Evolutionary conservation across 1,140 invertebrate species (phyloP), one percentile per base, ranked within the genome.

Genomic region (Lutraria rhynchaena): DNA sequence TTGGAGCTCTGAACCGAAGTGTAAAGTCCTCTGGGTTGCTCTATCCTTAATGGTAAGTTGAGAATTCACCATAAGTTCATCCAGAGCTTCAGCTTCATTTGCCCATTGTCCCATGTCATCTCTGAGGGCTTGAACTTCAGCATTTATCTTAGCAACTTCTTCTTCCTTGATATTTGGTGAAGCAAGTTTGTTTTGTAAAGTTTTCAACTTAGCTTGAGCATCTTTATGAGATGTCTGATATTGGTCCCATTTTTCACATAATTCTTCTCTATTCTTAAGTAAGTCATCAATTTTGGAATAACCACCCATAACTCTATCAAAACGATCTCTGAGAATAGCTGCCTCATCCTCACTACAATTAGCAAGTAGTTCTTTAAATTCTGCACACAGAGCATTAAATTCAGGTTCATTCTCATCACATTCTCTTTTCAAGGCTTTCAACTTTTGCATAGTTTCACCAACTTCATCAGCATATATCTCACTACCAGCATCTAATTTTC

Each of bases 161-260:
- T 89, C 87, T 51, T 90, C 87, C 57, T 93, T 57, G 94, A 94
- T 92, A 95, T 96, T 82, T 93, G 89, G 87, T 15, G 95, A 95
- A 63, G 96, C 95, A 15, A 96, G 91, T 91, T 96, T 95, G 86
- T 96, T 96, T 87, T 96, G 95, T 49, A 96, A 94, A 84, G 97
- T 95, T 75, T 95, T 94, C 63, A 98, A 89, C 87, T 96, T 96
- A 85, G 96, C 95, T 76, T 94, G 95, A n/a, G 95, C 95, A 81
- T 97, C 96, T 82, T 95, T 94, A 83, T 96, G 95, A 95, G 96
- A 97, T 76, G 76, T 85, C 51, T 95, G 95, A 19, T 96, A 89
- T 41, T 81, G 24, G 33, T 98, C 94, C 96, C 97, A 98, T 83
- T 96, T 96, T 89, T 97, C 95, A 29, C 98, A 92, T 73, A 98